Conservation (phyloP, 1,140 invertebrate species). For the Drosophila murphyi region DNA sequence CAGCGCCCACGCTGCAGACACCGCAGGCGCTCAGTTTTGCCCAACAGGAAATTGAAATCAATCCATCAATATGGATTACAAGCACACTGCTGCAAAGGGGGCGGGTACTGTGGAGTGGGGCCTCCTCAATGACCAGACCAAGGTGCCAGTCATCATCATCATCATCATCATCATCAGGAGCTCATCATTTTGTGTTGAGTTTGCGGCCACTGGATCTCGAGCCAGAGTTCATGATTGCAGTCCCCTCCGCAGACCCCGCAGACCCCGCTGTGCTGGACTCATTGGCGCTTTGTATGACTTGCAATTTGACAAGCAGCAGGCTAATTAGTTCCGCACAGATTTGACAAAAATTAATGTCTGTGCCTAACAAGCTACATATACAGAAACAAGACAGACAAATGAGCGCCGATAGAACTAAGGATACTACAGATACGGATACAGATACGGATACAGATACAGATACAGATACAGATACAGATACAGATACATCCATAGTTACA, state of each 20-base stretch:
- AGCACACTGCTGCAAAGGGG: conserved; percentile 32
- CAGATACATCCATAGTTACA: not conserved
- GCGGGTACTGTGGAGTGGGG: not conserved
- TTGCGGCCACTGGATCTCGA: conserved; percentile 34
- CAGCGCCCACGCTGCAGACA: conserved; percentile 11
- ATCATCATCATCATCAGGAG: conserved; percentile 27
- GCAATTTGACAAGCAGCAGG: conserved; percentile 78
- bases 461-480: conserved; percentile 7
- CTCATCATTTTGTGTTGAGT: conserved; percentile 37
- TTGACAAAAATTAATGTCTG: conserved; percentile 78
- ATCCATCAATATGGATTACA: conserved; percentile 84
- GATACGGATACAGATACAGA: conserved; percentile 6
- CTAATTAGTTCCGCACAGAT: conserved; percentile 81
- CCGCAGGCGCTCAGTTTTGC: conserved; percentile 14
- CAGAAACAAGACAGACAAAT: conserved; percentile 8
- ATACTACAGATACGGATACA: conserved; percentile 1
- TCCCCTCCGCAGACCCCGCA: not conserved
- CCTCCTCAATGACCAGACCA: conserved; percentile 6
- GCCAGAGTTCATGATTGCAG: not conserved
- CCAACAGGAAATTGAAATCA: conserved; percentile 84
- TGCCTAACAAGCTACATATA: conserved; percentile 47
- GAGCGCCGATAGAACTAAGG: not conserved
- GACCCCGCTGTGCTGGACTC: not conserved
- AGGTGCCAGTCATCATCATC: conserved; percentile 76
- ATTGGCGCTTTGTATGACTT: conserved; percentile 67